Evolutionary conservation across 2,888 invertebrate species (phyloP).

Genomic region (Hydrotaea diabolus): DNA sequence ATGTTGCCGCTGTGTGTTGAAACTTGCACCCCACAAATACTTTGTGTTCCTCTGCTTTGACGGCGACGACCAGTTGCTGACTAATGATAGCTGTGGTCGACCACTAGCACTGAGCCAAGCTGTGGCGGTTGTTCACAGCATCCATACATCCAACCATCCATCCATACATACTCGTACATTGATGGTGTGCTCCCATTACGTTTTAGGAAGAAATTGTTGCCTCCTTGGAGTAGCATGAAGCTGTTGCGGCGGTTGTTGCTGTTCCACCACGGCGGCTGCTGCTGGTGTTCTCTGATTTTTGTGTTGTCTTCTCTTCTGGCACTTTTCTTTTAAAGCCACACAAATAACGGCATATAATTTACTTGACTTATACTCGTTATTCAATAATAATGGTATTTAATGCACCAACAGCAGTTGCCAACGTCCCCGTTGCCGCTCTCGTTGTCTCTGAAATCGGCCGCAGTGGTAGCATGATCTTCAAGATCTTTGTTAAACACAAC

Average conservation of each 20-base stretch:
- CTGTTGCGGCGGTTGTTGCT: not conserved
- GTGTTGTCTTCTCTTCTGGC: not conserved
- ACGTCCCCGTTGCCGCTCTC: not conserved
- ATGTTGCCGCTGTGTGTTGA: not conserved
- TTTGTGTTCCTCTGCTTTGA: not conserved
- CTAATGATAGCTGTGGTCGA: conserved; percentile 40
- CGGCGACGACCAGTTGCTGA: conserved; percentile 8
- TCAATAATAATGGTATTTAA: conserved; percentile 68
- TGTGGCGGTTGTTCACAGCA: not conserved
- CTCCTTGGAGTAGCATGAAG: not conserved
- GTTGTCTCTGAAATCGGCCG: not conserved
- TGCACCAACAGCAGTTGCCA: conserved; percentile 19
- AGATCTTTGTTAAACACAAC: conserved; percentile 54
- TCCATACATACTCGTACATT: too few relatives aligned
- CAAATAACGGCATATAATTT: conserved; percentile 68
- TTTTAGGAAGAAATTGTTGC: conserved; percentile 6
- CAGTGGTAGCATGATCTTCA: conserved; percentile 46
- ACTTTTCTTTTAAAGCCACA: conserved; percentile 17
- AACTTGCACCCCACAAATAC: not conserved
- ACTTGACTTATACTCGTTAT: conserved; percentile 68
- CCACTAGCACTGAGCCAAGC: conserved; percentile 1
- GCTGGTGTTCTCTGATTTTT: not conserved
- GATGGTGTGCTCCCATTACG: conserved; percentile 49
- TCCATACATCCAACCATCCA: not conserved
- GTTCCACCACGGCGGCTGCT: not conserved